Percentiles rank a stretch among this genome's conserved stretches.
These are phyloP conservation scores for Idaea straminata DNA, from an alignment of 2,888 invertebrate genomes.

Conservation along the genomic window DNA sequence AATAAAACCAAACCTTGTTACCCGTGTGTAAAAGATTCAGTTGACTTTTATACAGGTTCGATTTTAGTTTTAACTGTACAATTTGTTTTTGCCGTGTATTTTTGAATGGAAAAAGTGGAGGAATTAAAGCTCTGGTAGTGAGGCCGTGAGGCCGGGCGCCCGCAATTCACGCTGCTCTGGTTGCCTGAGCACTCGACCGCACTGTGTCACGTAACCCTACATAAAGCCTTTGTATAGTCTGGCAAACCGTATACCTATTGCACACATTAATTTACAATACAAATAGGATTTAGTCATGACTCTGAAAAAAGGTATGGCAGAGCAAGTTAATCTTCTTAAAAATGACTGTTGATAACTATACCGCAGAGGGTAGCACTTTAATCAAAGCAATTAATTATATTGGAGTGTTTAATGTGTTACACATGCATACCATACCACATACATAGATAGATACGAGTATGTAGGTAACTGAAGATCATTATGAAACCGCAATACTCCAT, in stretches of 20 bases:
- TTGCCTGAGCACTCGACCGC: constrained; percentile 40
- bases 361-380: background rate
- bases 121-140: constrained; percentile 35
- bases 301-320: background rate
- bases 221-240: constrained; percentile 20
- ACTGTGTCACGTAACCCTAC: constrained; percentile 40
- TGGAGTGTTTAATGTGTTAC: constrained; percentile 19
- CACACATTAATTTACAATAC: background rate
- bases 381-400: background rate
- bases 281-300: background rate
- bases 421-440: background rate
- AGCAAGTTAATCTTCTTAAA: too few relatives aligned
- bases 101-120: constrained; percentile 21
- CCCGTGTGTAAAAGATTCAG: constrained; percentile 29
- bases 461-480: constrained; percentile 24
- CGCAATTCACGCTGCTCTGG: constrained; percentile 58
- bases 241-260: constrained; percentile 33
- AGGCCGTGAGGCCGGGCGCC: constrained; percentile 39
- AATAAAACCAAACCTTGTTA: constrained; percentile 28
- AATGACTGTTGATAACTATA: background rate
- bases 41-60: constrained; percentile 26
- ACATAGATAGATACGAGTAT: background rate
- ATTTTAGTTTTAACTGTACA: constrained; percentile 25
- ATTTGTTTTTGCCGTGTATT: constrained; percentile 22
- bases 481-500: constrained; percentile 67